Conservation (phyloP, 1,140 invertebrate genomes). For the Drosophila virilis region DNA sequence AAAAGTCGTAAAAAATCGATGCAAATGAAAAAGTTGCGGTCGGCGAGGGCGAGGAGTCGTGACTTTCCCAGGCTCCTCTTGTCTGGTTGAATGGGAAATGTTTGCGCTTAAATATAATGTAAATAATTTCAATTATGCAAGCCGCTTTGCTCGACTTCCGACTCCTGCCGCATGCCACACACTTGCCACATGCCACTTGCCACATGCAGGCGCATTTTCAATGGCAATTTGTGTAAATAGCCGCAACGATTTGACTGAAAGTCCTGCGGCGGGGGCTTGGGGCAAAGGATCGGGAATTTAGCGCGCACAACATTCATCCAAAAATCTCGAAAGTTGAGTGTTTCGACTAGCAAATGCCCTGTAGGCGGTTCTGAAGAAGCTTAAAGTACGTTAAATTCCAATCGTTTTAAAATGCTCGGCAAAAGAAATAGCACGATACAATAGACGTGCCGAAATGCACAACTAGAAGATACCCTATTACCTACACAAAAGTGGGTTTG, state of each 20-base stretch:
- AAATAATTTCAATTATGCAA: slow-evolving; percentile 63
- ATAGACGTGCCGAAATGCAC: too few relatives aligned
- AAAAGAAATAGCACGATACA: too few relatives aligned
- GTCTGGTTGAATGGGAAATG: slow-evolving; percentile 13
- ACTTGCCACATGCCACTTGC: not conserved
- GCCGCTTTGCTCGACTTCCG: slow-evolving; percentile 8
- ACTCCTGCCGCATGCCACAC: not conserved
- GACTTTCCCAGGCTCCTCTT: not conserved
- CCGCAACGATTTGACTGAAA: slow-evolving; percentile 56
- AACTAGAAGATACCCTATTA: too few relatives aligned
- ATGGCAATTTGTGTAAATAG: slow-evolving; percentile 68
- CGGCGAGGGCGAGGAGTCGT: too few relatives aligned
- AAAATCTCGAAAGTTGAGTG: not conserved
- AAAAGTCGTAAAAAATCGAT: slow-evolving; percentile 71
- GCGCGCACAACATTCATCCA: not conserved
- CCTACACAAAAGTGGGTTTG: too few relatives aligned
- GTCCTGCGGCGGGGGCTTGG: not conserved
- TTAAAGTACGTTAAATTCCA: not conserved
- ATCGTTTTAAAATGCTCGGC: too few relatives aligned
- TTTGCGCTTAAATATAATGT: slow-evolving; percentile 45
- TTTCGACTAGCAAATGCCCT: not conserved
- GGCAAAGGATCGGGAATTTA: not conserved
- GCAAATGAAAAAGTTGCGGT: slow-evolving; percentile 52
- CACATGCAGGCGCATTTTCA: slow-evolving; percentile 44
- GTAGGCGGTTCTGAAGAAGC: not conserved